phyloP scores from a whole-genome alignment of 1,140 invertebrate species.

The Pseudomyrmex gracilis region DNA sequence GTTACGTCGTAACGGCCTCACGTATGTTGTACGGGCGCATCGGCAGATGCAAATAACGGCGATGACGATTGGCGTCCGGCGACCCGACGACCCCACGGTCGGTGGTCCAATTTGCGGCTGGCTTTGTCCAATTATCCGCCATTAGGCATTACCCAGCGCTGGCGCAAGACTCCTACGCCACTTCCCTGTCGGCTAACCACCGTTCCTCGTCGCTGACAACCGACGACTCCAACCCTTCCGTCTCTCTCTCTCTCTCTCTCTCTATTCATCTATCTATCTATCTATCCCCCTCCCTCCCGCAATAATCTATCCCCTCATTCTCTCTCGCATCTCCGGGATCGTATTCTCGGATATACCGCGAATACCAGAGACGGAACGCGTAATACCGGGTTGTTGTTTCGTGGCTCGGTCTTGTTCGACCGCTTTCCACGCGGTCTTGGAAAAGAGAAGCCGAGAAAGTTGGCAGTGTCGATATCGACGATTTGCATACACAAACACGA shows the following conservation, averaged over 20 bases:
- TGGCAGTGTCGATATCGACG: conserved; percentile 38
- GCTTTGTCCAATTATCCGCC: conserved; percentile 78
- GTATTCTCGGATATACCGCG: conserved; percentile 16
- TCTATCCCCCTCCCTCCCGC: not conserved
- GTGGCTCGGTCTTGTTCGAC: conserved; percentile 35
- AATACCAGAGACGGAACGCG: conserved; percentile 37
- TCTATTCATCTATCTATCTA: no score
- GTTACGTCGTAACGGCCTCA: conserved; percentile 1
- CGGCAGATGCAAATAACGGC: conserved; percentile 77
- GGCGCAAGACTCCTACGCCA: conserved; percentile 73
- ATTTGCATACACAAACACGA: conserved; percentile 62
- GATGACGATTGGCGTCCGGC: conserved; percentile 76
- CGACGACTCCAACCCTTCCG: conserved; percentile 10
- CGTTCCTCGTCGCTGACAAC: conserved; percentile 44
- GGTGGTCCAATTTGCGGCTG: conserved; percentile 81
- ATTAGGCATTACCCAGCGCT: conserved; percentile 75
- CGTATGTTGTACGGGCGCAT: conserved; percentile 56
- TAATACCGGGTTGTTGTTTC: conserved; percentile 42
- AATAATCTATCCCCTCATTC: not conserved
- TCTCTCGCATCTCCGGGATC: not conserved
- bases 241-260: no score
- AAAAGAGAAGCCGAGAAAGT: conserved; percentile 52
- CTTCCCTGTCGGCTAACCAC: conserved; percentile 64
- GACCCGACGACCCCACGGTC: conserved; percentile 73
- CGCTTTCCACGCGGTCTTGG: conserved; percentile 42